These are phyloP conservation scores for Actenoides lindsayi DNA, from an alignment of 2,113 vertebrate species.

Conservation along the genomic window DNA sequence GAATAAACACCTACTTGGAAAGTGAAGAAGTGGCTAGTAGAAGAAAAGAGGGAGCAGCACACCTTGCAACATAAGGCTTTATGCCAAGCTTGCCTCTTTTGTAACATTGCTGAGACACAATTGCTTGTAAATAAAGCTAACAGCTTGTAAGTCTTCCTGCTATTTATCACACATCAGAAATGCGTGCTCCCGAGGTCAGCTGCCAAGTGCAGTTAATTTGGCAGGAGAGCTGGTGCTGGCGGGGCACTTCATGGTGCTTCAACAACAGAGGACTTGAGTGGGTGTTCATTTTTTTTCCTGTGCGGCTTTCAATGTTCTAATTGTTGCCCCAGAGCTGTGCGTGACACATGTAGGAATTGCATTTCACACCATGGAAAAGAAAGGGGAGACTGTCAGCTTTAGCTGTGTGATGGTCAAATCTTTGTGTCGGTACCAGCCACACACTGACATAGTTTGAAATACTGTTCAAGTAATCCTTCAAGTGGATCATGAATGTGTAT, in stretches of 20 bases:
- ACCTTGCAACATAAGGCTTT: neutral
- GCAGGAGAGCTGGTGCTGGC: neutral
- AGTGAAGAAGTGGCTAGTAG: neutral
- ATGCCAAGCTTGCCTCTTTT: neutral
- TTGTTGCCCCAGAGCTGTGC: neutral
- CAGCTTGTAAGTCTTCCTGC: constrained; percentile 13
- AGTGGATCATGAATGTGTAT: neutral
- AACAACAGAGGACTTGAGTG: neutral
- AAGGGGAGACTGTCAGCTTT: neutral
- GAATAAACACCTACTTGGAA: neutral
- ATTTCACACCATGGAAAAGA: neutral
- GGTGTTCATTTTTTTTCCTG: neutral
- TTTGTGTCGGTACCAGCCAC: neutral
- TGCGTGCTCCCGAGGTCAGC: neutral
- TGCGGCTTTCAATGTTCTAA: neutral
- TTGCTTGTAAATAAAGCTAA: constrained; percentile 31
- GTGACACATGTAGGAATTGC: neutral
- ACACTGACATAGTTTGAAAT: neutral
- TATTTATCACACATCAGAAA: constrained; percentile 28
- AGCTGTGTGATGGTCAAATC: neutral
- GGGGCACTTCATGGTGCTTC: neutral
- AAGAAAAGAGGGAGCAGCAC: neutral
- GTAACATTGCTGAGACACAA: neutral
- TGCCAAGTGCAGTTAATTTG: constrained; percentile 26
- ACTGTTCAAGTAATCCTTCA: neutral